Conservation (phyloP, 2,113 vertebrate species). For the Tragelaphus strepsiceros region DNA sequence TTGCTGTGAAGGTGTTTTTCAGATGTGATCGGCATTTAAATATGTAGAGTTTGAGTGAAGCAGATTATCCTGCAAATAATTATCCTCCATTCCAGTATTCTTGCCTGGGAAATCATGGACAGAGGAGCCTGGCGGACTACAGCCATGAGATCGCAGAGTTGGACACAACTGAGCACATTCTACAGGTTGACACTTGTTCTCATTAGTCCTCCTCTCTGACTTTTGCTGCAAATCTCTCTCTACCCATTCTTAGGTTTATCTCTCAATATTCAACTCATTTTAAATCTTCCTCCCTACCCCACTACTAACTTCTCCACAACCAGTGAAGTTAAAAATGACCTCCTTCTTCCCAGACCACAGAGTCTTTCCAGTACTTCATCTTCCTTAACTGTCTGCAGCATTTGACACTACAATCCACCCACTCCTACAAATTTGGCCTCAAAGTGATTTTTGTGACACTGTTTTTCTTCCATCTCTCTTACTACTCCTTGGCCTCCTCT, state of each 20-base stretch:
- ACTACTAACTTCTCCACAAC: not conserved
- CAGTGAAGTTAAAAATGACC: not conserved
- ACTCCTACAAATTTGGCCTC: not conserved
- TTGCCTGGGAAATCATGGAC: not conserved
- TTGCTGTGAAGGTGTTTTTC: not conserved
- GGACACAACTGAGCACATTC: not conserved
- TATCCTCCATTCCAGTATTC: not conserved
- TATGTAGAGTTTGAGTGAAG: not conserved
- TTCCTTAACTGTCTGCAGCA: not conserved
- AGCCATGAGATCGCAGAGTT: not conserved
- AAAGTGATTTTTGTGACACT: not conserved
- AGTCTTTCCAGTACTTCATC: not conserved
- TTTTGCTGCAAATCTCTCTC: not conserved
- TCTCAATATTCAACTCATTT: not conserved
- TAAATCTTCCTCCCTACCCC: not conserved
- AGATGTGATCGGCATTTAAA: not conserved
- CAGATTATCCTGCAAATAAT: not conserved
- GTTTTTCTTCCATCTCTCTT: not conserved
- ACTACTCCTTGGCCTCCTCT: not conserved
- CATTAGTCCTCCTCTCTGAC: not conserved
- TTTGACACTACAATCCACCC: not conserved
- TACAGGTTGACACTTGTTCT: not conserved
- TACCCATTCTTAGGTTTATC: not conserved
- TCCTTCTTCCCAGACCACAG: not conserved
- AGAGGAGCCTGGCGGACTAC: not conserved